Conservation (phyloP, 1,140 invertebrate species). For the Hycleus phaleratus region DNA sequence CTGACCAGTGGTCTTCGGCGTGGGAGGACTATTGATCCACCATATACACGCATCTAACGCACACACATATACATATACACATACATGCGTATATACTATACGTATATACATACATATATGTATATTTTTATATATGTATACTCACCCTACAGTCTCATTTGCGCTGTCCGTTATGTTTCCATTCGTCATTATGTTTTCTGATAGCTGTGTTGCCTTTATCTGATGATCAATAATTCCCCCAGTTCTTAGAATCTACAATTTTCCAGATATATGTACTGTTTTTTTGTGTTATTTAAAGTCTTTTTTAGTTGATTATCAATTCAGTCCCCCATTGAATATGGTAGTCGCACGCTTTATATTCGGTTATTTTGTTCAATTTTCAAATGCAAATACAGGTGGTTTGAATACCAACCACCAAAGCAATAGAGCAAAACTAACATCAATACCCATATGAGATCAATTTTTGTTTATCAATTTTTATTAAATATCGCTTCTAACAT, state of each 20-base stretch:
- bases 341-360: not conserved
- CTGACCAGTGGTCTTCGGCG: constrained; percentile 39
- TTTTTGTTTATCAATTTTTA: constrained; percentile 31
- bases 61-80: constrained; percentile 27
- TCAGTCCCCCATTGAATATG: too few relatives aligned
- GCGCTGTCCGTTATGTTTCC: constrained; percentile 37
- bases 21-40: constrained; percentile 40
- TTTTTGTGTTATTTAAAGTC: constrained; percentile 22
- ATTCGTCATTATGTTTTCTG: constrained; percentile 40
- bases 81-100: constrained; percentile 22
- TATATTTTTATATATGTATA: not conserved
- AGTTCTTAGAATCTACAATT: constrained; percentile 30
- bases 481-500: constrained; percentile 31
- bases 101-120: constrained; percentile 3
- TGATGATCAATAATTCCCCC: constrained; percentile 39
- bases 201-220: constrained; percentile 36
- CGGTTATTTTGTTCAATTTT: constrained; percentile 18
- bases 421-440: too few relatives aligned
- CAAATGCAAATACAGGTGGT: constrained; percentile 37
- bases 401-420: constrained; percentile 19
- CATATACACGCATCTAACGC: constrained; percentile 32
- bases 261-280: constrained; percentile 19
- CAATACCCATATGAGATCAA: not conserved
- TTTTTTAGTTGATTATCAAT: not conserved
- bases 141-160: constrained; percentile 30